A percentile compares a stretch with the other conserved stretches of the same genome.
Conservation (phyloP, 1,140 invertebrate species). For the Arion vulgaris region DNA sequence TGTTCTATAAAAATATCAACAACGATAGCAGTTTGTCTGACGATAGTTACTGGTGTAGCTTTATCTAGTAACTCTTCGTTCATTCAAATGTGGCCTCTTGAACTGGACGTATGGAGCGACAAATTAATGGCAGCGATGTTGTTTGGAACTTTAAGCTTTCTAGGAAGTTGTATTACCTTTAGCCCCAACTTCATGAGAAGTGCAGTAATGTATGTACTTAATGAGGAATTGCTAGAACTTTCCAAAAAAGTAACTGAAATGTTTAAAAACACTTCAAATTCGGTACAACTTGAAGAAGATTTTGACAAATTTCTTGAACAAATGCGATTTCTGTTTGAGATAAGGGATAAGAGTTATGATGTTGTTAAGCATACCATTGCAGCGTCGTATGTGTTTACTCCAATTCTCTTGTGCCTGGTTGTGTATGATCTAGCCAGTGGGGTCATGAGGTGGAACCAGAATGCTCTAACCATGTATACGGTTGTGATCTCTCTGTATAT, state of each 20-base stretch:
- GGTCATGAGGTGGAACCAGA: background rate
- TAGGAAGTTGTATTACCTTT: background rate
- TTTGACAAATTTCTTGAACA: background rate
- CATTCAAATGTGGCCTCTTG: background rate
- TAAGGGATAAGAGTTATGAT: background rate
- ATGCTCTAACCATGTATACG: background rate
- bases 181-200: background rate
- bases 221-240: background rate
- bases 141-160: background rate
- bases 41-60: too few species aligned
- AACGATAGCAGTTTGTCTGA: too few species aligned
- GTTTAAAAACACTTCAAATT: too few species aligned
- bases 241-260: too few species aligned
- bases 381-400: background rate
- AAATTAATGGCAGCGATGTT: background rate
- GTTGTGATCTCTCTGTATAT: background rate
- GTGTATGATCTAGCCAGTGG: background rate
- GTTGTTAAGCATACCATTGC: background rate
- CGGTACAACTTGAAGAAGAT: background rate
- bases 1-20: too few species aligned
- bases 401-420: background rate
- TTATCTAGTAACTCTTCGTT: too few species aligned
- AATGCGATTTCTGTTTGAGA: background rate
- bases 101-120: background rate
- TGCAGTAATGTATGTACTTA: background rate